Evolutionary conservation across 2,888 invertebrate species (phyloP).

Genomic region (Tetramorium bicarinatum): DNA sequence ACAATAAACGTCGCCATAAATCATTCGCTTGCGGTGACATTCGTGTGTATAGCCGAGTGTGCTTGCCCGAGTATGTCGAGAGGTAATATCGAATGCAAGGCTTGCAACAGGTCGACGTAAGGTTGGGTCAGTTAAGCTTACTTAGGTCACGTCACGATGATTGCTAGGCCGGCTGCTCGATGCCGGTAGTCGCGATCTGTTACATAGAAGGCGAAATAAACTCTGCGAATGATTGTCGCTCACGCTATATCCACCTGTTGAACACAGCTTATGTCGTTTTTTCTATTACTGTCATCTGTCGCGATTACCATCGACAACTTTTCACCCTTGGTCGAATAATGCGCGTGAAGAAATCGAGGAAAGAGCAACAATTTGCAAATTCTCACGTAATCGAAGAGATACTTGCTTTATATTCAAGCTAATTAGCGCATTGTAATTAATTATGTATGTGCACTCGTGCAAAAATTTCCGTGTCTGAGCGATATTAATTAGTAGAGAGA

Average conservation of each 20-base stretch:
- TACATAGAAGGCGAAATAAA: conserved; percentile 62
- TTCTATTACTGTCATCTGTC: conserved; percentile 10
- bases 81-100: conserved; percentile 32
- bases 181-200: conserved; percentile 49
- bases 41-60: background rate
- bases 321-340: background rate
- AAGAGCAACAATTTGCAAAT: background rate
- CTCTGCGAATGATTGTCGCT: conserved; percentile 69
- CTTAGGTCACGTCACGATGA: conserved; percentile 55
- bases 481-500: background rate
- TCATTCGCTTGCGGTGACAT: conserved; percentile 6
- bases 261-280: conserved; percentile 55
- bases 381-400: background rate
- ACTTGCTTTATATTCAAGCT: background rate
- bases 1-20: conserved; percentile 36
- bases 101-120: conserved; percentile 66
- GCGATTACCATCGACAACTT: conserved; percentile 21
- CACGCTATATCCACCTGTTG: conserved; percentile 83
- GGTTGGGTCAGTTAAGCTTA: conserved; percentile 65
- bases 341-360: background rate
- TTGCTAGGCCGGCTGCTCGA: conserved; percentile 38
- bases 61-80: background rate
- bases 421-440: background rate
- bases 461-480: background rate
- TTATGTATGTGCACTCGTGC: background rate